These are phyloP conservation scores for Ferrisia virgata DNA, from an alignment of 2,888 invertebrate species.

Conservation along the genomic window DNA sequence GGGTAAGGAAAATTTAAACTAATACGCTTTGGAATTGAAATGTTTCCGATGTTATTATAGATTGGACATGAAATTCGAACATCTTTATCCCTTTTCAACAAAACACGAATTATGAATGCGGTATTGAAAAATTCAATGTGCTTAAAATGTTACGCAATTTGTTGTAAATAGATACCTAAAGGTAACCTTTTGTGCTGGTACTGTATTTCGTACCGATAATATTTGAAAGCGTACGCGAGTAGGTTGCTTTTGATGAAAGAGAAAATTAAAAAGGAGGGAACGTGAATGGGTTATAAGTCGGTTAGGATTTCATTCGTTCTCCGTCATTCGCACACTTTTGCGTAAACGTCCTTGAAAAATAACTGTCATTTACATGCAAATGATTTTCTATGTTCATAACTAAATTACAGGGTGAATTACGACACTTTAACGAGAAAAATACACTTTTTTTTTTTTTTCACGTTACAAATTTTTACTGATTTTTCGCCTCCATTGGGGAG, in stretches of 20 bases:
- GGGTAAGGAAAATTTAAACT: too few species aligned
- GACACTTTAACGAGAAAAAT: background rate
- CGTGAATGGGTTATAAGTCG: too few species aligned
- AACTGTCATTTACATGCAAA: constrained; percentile 13
- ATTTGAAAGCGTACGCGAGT: too few species aligned
- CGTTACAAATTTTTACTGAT: too few species aligned
- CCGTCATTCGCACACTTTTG: background rate
- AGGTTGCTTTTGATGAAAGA: background rate
- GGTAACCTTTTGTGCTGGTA: background rate
- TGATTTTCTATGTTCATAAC: background rate
- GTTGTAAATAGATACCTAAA: background rate
- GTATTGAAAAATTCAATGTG: background rate
- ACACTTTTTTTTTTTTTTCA: background rate
- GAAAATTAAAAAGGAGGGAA: background rate
- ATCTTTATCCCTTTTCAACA: too few species aligned
- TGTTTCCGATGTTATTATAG: too few species aligned
- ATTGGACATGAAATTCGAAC: too few species aligned
- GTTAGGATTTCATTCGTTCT: background rate
- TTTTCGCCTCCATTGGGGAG: too few species aligned
- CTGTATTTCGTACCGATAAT: background rate
- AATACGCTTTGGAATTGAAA: too few species aligned
- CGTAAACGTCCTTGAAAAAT: background rate
- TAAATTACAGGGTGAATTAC: background rate
- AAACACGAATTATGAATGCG: background rate
- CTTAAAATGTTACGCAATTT: background rate